Evolutionary conservation across 2,888 invertebrate species (phyloP).

Genomic region (Tachystola acroxantha): DNA sequence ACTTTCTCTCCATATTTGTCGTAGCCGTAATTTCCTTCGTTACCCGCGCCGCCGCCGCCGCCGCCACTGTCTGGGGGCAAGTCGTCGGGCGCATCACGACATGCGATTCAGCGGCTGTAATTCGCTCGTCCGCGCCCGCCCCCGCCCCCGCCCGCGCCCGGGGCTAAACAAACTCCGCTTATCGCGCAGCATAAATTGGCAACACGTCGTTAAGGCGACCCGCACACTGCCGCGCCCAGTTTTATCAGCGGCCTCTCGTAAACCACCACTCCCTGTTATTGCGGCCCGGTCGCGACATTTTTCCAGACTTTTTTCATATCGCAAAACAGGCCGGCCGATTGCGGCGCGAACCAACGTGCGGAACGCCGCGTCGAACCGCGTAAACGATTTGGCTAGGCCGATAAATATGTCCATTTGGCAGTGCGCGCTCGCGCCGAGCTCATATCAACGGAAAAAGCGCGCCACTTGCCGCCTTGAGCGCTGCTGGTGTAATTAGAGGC

Average conservation of each 20-base stretch:
- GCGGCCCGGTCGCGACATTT: constrained; percentile 57
- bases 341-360: constrained; percentile 40
- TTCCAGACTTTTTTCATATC: constrained; percentile 68
- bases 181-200: constrained; percentile 75
- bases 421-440: constrained; percentile 39
- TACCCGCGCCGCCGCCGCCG: too few relatives aligned
- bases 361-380: constrained; percentile 46
- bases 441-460: constrained; percentile 63
- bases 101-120: constrained; percentile 54
- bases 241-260: constrained; percentile 72
- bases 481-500: constrained; percentile 72
- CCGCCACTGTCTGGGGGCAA: constrained; percentile 15
- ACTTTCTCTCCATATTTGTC: constrained; percentile 5
- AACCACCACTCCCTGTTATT: constrained; percentile 70
- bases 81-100: constrained; percentile 37
- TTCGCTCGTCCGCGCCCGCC: too few relatives aligned
- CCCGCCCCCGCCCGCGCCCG: too few relatives aligned
- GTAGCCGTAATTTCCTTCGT: constrained; percentile 20
- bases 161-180: constrained; percentile 73
- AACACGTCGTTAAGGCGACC: constrained; percentile 74
- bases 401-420: constrained; percentile 73
- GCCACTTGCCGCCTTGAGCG: constrained; percentile 37
- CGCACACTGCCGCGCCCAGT: constrained; percentile 49
- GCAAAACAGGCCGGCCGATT: constrained; percentile 42
- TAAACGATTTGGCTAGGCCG: constrained; percentile 58